Conservation (phyloP, 2,888 invertebrate genomes). For the Aleiodes leptofemur region DNA sequence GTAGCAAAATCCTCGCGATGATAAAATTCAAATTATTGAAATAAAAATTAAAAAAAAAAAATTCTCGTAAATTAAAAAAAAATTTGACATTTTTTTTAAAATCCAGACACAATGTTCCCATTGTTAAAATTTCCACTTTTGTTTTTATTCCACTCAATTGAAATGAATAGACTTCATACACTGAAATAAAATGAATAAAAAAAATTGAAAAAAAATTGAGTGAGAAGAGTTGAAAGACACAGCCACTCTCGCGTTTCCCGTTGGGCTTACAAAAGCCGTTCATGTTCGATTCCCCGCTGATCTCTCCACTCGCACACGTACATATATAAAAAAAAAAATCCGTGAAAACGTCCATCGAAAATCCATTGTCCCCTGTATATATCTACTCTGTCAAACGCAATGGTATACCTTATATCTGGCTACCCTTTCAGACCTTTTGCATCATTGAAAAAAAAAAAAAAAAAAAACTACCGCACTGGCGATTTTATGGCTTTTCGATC, state of each 20-base stretch:
- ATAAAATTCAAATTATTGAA: no score
- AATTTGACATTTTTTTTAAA: background rate
- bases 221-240: slow-evolving; percentile 36
- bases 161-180: slow-evolving; percentile 17
- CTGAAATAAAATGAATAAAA: slow-evolving; percentile 20
- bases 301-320: slow-evolving; percentile 54
- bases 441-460: slow-evolving; percentile 9
- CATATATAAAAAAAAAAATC: slow-evolving; percentile 44
- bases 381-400: slow-evolving; percentile 72
- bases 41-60: no score
- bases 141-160: slow-evolving; percentile 24
- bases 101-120: slow-evolving; percentile 25
- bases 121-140: slow-evolving; percentile 31
- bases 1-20: no score
- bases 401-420: slow-evolving; percentile 69
- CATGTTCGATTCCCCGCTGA: slow-evolving; percentile 59
- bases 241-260: slow-evolving; percentile 38
- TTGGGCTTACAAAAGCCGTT: slow-evolving; percentile 43
- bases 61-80: background rate
- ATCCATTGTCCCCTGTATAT: slow-evolving; percentile 69
- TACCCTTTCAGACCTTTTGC: slow-evolving; percentile 65
- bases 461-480: slow-evolving; percentile 56
- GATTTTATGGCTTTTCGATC: slow-evolving; percentile 70
- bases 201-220: slow-evolving; percentile 12
- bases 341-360: slow-evolving; percentile 65